These are phyloP conservation scores for Damaliscus lunatus DNA, from an alignment of 2,113 vertebrate genomes.

Conservation along the genomic window DNA sequence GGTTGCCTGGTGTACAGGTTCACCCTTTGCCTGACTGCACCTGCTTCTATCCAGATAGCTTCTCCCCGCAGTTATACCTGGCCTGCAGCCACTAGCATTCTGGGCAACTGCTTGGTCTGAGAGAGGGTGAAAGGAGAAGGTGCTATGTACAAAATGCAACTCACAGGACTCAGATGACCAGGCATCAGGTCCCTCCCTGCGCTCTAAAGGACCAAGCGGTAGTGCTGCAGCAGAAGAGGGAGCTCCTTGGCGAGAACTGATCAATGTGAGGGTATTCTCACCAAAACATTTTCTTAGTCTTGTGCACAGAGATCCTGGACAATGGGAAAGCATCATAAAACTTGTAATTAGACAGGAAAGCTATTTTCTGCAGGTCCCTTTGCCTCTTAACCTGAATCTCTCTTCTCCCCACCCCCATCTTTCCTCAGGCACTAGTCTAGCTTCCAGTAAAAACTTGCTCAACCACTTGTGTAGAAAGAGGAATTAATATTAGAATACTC, in stretches of 20 bases:
- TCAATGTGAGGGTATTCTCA: background rate
- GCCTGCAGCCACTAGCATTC: background rate
- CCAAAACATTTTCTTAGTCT: background rate
- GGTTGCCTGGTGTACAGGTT: background rate
- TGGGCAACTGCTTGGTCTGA: background rate
- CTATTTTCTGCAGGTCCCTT: background rate
- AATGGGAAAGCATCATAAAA: background rate
- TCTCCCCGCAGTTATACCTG: background rate
- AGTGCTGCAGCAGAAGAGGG: background rate
- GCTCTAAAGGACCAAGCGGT: background rate
- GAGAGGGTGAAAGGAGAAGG: background rate
- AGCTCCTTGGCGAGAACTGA: background rate
- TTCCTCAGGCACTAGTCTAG: background rate
- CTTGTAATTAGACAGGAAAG: background rate
- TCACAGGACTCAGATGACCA: background rate
- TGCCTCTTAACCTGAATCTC: background rate
- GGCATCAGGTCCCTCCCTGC: background rate
- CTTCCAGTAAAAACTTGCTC: slow-evolving; percentile 59
- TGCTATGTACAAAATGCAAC: background rate
- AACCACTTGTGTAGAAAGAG: slow-evolving; percentile 49
- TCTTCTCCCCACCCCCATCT: background rate
- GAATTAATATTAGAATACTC: slow-evolving; percentile 60
- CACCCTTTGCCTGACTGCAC: background rate
- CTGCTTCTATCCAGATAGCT: background rate
- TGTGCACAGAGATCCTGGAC: background rate